phyloP scores from a whole-genome alignment of 2,888 invertebrate genomes.

The Tetragonula carbonaria region DNA sequence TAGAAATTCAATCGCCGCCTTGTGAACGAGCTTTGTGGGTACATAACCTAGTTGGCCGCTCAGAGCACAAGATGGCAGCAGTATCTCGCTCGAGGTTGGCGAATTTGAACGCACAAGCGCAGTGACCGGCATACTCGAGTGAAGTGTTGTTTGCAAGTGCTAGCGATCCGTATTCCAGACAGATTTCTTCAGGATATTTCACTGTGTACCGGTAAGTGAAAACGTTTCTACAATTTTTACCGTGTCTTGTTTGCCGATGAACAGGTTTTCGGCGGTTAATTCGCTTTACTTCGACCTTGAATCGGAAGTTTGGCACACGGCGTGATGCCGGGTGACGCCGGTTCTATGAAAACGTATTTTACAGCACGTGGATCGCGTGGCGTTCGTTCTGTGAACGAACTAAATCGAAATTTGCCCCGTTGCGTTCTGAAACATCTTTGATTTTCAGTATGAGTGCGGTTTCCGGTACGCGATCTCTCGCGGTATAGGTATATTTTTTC shows the following conservation, averaged over 20 bases:
- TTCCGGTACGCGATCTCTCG: background rate
- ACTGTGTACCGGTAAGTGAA: conserved; percentile 63
- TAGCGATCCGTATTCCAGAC: conserved; percentile 59
- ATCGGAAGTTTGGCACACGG: conserved; percentile 31
- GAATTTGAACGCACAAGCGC: conserved; percentile 66
- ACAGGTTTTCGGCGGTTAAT: background rate
- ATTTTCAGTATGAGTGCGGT: background rate
- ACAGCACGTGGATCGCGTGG: conserved; percentile 57
- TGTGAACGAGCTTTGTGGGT: conserved; percentile 18
- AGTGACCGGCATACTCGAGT: conserved; percentile 72
- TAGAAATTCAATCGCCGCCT: conserved; percentile 5
- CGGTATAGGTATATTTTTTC: conserved; percentile 5
- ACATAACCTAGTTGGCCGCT: background rate
- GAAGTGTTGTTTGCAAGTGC: conserved; percentile 74
- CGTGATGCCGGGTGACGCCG: conserved; percentile 64
- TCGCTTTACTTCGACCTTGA: conserved; percentile 37
- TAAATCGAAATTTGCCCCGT: background rate
- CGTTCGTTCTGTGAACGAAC: conserved; percentile 1
- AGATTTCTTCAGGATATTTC: conserved; percentile 65
- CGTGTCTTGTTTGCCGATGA: background rate
- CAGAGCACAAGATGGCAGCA: conserved; percentile 55
- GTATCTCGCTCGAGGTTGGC: conserved; percentile 29
- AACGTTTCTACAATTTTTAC: background rate
- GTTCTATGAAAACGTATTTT: conserved; percentile 49
- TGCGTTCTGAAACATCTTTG: background rate